phyloP scores from a whole-genome alignment of 2,113 vertebrate genomes.

The Lophura nycthemera region DNA sequence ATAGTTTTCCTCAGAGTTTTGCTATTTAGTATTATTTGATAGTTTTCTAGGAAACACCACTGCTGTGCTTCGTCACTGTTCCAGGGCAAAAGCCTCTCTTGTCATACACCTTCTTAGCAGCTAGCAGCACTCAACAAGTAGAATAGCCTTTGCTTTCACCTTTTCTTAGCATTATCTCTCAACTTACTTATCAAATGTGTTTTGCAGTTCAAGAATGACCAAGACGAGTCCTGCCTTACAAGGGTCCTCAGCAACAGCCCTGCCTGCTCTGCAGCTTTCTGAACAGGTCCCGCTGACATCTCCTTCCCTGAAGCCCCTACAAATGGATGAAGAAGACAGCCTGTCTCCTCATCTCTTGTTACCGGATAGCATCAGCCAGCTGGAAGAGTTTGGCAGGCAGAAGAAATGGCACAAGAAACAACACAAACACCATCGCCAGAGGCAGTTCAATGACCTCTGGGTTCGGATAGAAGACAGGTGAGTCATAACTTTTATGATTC shows the following conservation, averaged over 20 bases:
- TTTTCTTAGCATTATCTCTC: not conserved
- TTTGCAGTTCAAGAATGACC: slow-evolving; percentile 46
- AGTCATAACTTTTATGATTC: slow-evolving; percentile 40
- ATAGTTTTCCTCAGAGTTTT: not conserved
- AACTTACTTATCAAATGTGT: not conserved
- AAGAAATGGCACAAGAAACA: slow-evolving; percentile 90
- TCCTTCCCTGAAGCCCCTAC: slow-evolving; percentile 61
- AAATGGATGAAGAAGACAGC: slow-evolving; percentile 83
- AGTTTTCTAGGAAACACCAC: not conserved
- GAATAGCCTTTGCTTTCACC: not conserved
- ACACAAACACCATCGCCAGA: slow-evolving; percentile 85
- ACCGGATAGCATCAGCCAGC: slow-evolving; percentile 95
- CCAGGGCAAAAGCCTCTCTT: not conserved
- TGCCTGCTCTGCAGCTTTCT: slow-evolving; percentile 49
- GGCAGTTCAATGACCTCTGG: slow-evolving; percentile 98
- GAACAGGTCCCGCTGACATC: slow-evolving; percentile 53
- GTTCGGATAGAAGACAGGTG: slow-evolving; percentile 96
- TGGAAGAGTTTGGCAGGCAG: slow-evolving; percentile 95
- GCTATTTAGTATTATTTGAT: not conserved
- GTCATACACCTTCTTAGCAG: not conserved
- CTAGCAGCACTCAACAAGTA: not conserved
- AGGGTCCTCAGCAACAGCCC: slow-evolving; percentile 35
- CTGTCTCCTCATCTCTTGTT: slow-evolving; percentile 90
- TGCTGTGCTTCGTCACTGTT: not conserved
- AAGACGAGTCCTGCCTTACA: slow-evolving; percentile 43